Conservation (phyloP, 2,797 vertebrate species). For the Onychomys arenicola region DNA sequence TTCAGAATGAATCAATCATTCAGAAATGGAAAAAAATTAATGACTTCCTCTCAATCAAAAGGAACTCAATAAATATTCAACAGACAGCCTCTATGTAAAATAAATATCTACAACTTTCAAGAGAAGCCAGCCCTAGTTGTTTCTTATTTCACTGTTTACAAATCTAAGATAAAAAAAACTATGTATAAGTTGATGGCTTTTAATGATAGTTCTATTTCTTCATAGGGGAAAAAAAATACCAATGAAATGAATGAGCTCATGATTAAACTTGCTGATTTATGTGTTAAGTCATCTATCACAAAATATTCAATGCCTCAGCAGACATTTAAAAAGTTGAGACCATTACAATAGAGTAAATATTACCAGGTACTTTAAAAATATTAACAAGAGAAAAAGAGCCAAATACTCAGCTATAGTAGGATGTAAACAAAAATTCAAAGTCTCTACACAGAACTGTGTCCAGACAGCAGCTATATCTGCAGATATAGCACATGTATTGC, state of each 20-base stretch:
- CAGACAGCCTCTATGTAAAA: background rate
- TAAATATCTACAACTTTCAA: background rate
- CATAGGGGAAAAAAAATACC: slow-evolving; percentile 27
- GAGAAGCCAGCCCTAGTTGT: background rate
- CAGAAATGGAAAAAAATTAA: slow-evolving; percentile 27
- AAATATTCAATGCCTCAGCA: slow-evolving; percentile 24
- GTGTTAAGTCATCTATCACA: background rate
- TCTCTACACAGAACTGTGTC: slow-evolving; percentile 69
- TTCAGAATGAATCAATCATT: slow-evolving; percentile 32
- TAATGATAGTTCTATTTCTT: slow-evolving; percentile 51
- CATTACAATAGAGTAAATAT: slow-evolving; percentile 39
- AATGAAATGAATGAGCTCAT: slow-evolving; percentile 44
- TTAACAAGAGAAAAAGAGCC: slow-evolving; percentile 70
- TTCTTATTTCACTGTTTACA: slow-evolving; percentile 44
- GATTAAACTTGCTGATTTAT: slow-evolving; percentile 31
- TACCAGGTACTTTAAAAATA: slow-evolving; percentile 61
- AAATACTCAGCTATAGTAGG: slow-evolving; percentile 71
- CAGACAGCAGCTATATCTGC: slow-evolving; percentile 66
- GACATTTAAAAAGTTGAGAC: background rate
- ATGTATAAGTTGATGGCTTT: slow-evolving; percentile 18
- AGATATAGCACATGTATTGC: slow-evolving; percentile 63
- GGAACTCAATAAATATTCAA: background rate
- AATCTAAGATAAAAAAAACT: slow-evolving; percentile 37
- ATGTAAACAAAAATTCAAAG: slow-evolving; percentile 76
- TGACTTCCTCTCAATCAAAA: slow-evolving; percentile 24